phyloP scores from a whole-genome alignment of 1,140 invertebrate species.

The Habropoda laboriosa region DNA sequence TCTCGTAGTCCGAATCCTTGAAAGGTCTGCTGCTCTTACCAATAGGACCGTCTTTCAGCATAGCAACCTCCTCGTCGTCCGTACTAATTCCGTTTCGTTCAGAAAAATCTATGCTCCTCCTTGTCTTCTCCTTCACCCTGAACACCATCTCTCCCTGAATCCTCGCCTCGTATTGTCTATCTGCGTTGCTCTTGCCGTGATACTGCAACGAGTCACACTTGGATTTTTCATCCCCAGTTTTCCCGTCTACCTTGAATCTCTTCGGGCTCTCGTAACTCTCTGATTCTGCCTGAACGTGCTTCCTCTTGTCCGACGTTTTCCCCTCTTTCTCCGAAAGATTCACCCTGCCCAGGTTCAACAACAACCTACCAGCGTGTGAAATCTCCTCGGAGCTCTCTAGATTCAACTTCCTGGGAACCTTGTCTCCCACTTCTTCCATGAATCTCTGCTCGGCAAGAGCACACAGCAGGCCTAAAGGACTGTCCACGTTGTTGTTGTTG shows the following conservation, averaged over 20 bases:
- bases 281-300: constrained; percentile 74
- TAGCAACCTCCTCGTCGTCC: neutral
- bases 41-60: neutral
- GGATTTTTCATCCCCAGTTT: constrained; percentile 10
- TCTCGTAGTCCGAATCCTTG: neutral
- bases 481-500: constrained; percentile 82
- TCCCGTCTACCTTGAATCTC: constrained; percentile 46
- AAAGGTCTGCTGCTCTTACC: neutral
- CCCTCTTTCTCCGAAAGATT: constrained; percentile 53
- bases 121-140: constrained; percentile 50
- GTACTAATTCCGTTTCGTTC: neutral
- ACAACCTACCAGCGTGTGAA: constrained; percentile 57
- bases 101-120: constrained; percentile 60
- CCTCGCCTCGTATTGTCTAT: neutral
- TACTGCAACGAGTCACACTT: constrained; percentile 21
- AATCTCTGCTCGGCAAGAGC: constrained; percentile 92
- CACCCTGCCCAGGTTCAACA: constrained; percentile 66
- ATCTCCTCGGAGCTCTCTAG: constrained; percentile 70
- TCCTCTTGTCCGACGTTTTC: constrained; percentile 66
- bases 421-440: constrained; percentile 86
- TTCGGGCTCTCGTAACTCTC: constrained; percentile 67
- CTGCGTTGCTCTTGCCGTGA: constrained; percentile 8
- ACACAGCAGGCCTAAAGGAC: constrained; percentile 90
- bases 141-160: constrained; percentile 17
- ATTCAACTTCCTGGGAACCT: constrained; percentile 57